Base-by-base conservation (phyloP, 2,888 invertebrate genomes). In the Yponomeuta evonymella region DNA sequence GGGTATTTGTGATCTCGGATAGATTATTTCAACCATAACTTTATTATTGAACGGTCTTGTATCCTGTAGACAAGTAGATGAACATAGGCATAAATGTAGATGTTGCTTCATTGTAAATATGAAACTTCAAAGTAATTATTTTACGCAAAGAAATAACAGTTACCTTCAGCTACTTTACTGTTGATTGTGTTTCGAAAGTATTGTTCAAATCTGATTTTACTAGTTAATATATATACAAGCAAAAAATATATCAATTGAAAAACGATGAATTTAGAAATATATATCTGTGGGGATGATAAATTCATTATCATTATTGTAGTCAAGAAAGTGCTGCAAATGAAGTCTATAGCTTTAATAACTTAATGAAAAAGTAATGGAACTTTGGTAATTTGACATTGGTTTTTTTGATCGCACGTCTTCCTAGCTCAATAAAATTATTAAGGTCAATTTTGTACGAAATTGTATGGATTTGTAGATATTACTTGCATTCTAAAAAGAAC, bases 1-100 rank as follows among this genome's bases (percentile, higher is more conserved):
- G 30, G 29, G 30, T 43, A 58, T 12, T 23, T n/a, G 11, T 80
- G 76, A 89, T 88, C 89, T 89, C 87, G 83, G 86, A 89, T 89
- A 89, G 88, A 85, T 82, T 85, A 81, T 86, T 83, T 76, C 74
- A 80, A 79, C 77, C 75, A 58, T 79, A 75, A 79, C 76, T 79
- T 30, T 69, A 58, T 29, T 68, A 23, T 23, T 77, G 75, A 79
- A 79, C 78, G 76, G 79, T 82, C 81, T 79, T 81, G 76, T 80
- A 82, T 80, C 77, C 78, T 78, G 48, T 72, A 69, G 73, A 15
- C 72, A 70, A 67, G 63, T 71, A 43, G 63, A 64, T 43, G 70
- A 67, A 65, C 33, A 15, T 33, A 43, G 23, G 33, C 29, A 65
- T 43, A 6, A 43, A 43, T 8, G 43, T 43, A 43, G 43, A 43